Base-by-base conservation (phyloP, 2,888 invertebrate genomes). In the Acanthosepion lycidas region DNA sequence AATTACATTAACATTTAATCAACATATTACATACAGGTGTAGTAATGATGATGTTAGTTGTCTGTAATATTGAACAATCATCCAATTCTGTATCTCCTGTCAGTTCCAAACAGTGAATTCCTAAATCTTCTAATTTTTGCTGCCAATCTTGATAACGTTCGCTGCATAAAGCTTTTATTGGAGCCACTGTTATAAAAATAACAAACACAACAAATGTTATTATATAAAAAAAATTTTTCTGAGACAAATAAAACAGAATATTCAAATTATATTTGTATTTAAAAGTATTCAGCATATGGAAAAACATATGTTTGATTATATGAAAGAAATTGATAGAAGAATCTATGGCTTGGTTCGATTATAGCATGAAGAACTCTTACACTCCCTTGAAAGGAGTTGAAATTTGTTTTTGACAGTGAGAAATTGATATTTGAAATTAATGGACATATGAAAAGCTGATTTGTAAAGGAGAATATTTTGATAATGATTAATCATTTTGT, bases 111-210 rank as follows among this genome's bases (percentile, higher is more conserved):
- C 98, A 98, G 49, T 98, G 97, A 5, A 98, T 96, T 0, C 98
- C 98, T 18, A 98, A 96, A 0, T 96, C 95, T 64, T 98, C 98
- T 97, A 98, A 98, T 97, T 98, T 98, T 15, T 97, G 97, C 95
- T 98, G 98, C 98, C 98, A 99, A 97, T 98, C 98, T 3, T 98
- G 97, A 94, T 98, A 98, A 95, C 98, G 97, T 97, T 99, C 98
- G 91, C 98, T 98, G 96, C 98, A 98, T 49, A 99, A 97, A 0
- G 98, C 98, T 97, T 98, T 99, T 94, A 98, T 98, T 0, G 98
- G 98, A 1, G 98, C 98, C 98, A 98, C 98, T 98, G 96, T 78
- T 95, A 95, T 42, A 51, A n/a, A 95, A 94, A 94, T 55, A 28
- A 53, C 28, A 78, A 78, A 78, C n/a, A n/a, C 8, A n/a, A 3